Percentiles rank a stretch among this genome's conserved stretches.
phyloP scores from a whole-genome alignment of 2,113 vertebrate genomes.

The Gavialis gangeticus region DNA sequence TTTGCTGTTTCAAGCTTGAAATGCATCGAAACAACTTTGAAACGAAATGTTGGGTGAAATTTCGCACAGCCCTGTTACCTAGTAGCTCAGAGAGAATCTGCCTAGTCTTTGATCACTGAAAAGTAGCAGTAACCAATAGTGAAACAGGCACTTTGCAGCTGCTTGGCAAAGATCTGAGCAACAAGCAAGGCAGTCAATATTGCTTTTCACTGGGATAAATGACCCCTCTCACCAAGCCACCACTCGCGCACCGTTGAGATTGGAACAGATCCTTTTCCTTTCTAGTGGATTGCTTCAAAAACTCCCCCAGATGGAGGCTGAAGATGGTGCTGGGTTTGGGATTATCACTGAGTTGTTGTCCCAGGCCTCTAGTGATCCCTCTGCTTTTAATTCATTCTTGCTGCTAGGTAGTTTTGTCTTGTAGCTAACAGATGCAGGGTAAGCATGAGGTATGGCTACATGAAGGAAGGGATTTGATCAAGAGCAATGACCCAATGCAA shows the following conservation, averaged over 20 bases:
- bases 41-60: no score
- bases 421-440: neutral
- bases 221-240: neutral
- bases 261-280: neutral
- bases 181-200: rapidly evolving
- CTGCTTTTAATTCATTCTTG: neutral
- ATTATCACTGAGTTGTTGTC: neutral
- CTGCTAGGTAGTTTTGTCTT: neutral
- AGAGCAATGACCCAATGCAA: neutral
- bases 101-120: neutral
- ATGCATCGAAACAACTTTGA: no score
- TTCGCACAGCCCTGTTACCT: no score
- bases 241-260: rapidly evolving
- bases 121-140: rapidly evolving
- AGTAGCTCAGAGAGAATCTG: neutral
- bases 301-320: no score
- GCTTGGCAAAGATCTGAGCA: neutral
- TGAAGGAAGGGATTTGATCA: neutral
- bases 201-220: rapidly evolving
- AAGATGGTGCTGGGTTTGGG: no score
- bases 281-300: neutral
- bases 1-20: no score
- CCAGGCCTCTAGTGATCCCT: neutral
- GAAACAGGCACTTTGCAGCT: neutral
- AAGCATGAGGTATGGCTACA: neutral